Conservation (phyloP, 2,797 vertebrate species). For the Muscicapa striata region DNA sequence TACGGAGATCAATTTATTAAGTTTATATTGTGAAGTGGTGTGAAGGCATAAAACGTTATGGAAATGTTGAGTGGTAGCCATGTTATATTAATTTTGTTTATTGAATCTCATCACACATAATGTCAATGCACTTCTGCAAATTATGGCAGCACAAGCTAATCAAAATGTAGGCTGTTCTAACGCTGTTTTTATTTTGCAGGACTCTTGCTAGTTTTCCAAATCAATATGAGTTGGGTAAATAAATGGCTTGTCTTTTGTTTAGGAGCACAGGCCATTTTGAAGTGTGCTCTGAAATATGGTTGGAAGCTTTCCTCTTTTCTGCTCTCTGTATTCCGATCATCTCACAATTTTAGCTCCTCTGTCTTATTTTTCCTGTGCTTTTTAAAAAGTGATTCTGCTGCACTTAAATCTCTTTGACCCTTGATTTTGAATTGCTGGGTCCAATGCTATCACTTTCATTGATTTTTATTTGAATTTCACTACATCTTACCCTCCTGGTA, state of each 20-base stretch:
- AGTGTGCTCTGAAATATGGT: background rate
- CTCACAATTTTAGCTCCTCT: background rate
- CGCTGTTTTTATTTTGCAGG: constrained; percentile 12
- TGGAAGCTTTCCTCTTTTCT: background rate
- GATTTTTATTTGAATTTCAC: background rate
- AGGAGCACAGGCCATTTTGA: background rate
- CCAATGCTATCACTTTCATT: background rate
- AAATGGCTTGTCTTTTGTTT: constrained; percentile 12
- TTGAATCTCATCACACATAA: constrained; percentile 51
- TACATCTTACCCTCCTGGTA: background rate
- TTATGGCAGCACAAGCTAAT: constrained; percentile 34
- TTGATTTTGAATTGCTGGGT: background rate
- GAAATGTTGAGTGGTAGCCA: constrained; percentile 36
- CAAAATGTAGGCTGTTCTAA: constrained; percentile 16
- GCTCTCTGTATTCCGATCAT: background rate
- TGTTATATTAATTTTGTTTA: constrained; percentile 53
- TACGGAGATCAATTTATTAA: constrained; percentile 49
- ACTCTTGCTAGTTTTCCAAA: constrained; percentile 14
- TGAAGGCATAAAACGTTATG: constrained; percentile 18
- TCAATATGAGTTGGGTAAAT: constrained; percentile 14
- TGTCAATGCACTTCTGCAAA: constrained; percentile 44
- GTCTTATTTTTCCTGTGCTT: background rate
- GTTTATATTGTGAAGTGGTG: constrained; percentile 7
- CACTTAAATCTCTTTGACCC: background rate
- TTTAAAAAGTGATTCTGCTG: background rate